A percentile compares a stretch with the other conserved stretches of the same genome.
Conservation (phyloP, 2,797 vertebrate genomes). For the Tragopan temminckii region DNA sequence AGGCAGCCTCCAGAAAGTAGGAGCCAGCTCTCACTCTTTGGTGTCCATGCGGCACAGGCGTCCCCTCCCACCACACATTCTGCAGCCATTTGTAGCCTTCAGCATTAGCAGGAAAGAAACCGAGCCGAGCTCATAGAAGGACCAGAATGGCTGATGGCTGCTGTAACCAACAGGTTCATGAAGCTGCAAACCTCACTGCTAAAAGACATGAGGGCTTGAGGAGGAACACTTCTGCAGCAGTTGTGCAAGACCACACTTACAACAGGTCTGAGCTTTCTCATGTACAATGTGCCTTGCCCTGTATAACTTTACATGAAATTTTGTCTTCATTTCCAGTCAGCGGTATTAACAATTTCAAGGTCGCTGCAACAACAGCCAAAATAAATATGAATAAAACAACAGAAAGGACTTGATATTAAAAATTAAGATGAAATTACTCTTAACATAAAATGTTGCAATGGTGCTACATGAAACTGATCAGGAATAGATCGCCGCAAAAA, state of each 20-base stretch:
- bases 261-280: not conserved
- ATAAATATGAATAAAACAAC: not conserved
- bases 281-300: not conserved
- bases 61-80: not conserved
- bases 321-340: not conserved
- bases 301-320: not conserved
- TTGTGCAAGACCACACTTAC: not conserved
- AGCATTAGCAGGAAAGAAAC: not conserved
- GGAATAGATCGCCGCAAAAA: not conserved
- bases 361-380: not conserved
- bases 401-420: not conserved
- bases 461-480: not conserved
- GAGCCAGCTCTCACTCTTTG: not conserved
- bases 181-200: not conserved
- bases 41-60: rapidly evolving
- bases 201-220: not conserved
- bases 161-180: not conserved
- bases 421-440: not conserved
- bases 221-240: not conserved
- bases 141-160: not conserved
- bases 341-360: not conserved
- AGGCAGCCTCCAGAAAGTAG: not conserved
- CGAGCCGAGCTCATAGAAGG: not conserved
- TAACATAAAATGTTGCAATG: not conserved
- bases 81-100: not conserved